Conservation (phyloP, 2,888 invertebrate species). For the Panzeria rudis region DNA sequence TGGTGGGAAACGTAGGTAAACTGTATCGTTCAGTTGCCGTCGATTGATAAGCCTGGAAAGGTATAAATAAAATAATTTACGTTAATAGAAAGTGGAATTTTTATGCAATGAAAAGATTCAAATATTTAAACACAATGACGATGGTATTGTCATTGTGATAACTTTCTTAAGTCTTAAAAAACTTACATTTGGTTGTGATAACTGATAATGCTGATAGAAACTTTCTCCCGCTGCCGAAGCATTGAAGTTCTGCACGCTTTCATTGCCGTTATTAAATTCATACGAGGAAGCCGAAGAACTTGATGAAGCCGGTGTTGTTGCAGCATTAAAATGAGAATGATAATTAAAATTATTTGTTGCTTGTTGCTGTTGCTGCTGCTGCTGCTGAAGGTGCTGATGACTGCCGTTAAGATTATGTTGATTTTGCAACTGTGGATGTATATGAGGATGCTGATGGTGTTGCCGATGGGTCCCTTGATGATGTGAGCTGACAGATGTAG, state of each 20-base stretch:
- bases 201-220: conserved; percentile 77
- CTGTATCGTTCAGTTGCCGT: conserved; percentile 87
- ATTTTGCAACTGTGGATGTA: conserved; percentile 71
- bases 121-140: no score
- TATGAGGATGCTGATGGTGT: conserved; percentile 74
- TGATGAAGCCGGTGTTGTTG: conserved; percentile 79
- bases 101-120: no score
- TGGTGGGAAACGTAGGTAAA: conserved; percentile 88
- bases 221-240: conserved; percentile 71
- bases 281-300: conserved; percentile 80
- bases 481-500: conserved; percentile 42
- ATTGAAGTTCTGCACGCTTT: conserved; percentile 73
- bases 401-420: conserved; percentile 73
- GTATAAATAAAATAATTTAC: not conserved
- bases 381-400: conserved; percentile 72
- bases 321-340: conserved; percentile 84
- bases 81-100: not conserved
- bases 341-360: conserved; percentile 78
- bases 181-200: conserved; percentile 80
- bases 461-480: conserved; percentile 73
- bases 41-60: conserved; percentile 81
- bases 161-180: no score
- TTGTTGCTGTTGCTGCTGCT: conserved; percentile 43
- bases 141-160: no score
- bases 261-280: conserved; percentile 81